A percentile compares a stretch with the other conserved stretches of the same genome.
Conservation (phyloP, 2,888 invertebrate species). For the Eurytoma californica region DNA sequence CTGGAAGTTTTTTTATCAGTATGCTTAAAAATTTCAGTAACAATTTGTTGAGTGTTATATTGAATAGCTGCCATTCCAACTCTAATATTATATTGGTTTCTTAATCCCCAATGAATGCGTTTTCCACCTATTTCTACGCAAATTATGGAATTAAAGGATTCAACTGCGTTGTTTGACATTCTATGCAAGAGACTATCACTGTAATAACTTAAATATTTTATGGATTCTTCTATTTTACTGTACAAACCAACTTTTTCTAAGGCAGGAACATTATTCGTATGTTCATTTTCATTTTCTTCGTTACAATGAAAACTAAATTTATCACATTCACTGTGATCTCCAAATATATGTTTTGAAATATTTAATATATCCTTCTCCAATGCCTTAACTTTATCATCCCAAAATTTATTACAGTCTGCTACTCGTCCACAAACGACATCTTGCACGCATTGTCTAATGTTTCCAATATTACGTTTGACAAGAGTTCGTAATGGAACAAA, state of each 20-base stretch:
- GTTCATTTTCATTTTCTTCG: constrained; percentile 30
- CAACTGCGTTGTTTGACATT: constrained; percentile 40
- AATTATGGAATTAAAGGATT: constrained; percentile 18
- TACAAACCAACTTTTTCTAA: constrained; percentile 50
- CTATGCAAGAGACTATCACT: constrained; percentile 54
- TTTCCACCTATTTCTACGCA: constrained; percentile 2
- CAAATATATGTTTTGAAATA: constrained; percentile 53
- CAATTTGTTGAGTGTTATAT: constrained; percentile 35
- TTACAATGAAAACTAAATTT: neutral
- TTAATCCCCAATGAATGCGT: constrained; percentile 9
- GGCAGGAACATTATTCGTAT: constrained; percentile 19
- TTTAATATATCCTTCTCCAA: constrained; percentile 54
- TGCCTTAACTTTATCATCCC: neutral
- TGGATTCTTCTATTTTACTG: constrained; percentile 34
- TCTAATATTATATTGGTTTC: constrained; percentile 15
- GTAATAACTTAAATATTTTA: constrained; percentile 44
- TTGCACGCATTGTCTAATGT: neutral
- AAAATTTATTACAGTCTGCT: neutral
- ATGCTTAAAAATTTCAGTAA: constrained; percentile 24
- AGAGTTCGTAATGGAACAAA: neutral
- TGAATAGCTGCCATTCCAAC: constrained; percentile 18
- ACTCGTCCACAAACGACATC: neutral
- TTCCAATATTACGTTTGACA: neutral
- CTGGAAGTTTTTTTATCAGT: neutral
- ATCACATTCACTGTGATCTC: constrained; percentile 46